These are phyloP conservation scores for Spodoptera frugiperda DNA, from an alignment of 1,140 invertebrate genomes.

Conservation along the genomic window DNA sequence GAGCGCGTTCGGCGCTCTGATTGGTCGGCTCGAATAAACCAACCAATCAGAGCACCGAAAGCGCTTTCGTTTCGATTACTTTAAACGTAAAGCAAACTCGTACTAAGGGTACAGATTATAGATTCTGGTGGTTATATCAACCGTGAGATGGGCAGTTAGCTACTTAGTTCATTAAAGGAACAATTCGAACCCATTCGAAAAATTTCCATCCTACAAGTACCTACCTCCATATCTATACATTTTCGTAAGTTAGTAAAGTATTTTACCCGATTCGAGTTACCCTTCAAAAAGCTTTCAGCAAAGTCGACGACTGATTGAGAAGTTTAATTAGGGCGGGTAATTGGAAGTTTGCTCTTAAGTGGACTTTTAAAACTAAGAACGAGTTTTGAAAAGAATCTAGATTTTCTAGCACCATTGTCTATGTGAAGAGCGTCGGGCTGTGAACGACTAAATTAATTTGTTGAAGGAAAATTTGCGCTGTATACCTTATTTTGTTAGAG, in stretches of 20 bases:
- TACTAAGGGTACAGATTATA: no score
- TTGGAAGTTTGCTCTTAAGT: constrained; percentile 35
- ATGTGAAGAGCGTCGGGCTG: not conserved
- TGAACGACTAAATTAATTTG: constrained; percentile 4
- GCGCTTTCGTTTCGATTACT: no score
- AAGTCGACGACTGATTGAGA: constrained; percentile 22
- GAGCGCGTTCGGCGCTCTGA: no score
- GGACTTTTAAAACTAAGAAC: constrained; percentile 22
- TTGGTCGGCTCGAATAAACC: no score
- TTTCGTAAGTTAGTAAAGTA: not conserved
- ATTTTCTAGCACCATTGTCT: constrained; percentile 25
- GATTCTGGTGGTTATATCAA: no score
- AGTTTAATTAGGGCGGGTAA: constrained; percentile 36
- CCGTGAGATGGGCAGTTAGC: no score
- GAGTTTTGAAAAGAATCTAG: constrained; percentile 29
- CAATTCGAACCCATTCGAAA: no score
- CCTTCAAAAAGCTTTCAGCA: constrained; percentile 10
- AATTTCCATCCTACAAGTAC: no score
- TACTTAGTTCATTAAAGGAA: no score
- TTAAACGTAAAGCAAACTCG: no score
- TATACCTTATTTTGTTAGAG: no score
- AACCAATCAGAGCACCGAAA: no score
- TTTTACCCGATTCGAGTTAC: constrained; percentile 14
- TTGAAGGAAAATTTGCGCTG: not conserved
- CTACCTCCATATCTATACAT: not conserved